Evolutionary conservation across 2,797 vertebrate species (phyloP), one percentile per base, ranked within the genome.

Genomic region (Myotis pilosus): DNA sequence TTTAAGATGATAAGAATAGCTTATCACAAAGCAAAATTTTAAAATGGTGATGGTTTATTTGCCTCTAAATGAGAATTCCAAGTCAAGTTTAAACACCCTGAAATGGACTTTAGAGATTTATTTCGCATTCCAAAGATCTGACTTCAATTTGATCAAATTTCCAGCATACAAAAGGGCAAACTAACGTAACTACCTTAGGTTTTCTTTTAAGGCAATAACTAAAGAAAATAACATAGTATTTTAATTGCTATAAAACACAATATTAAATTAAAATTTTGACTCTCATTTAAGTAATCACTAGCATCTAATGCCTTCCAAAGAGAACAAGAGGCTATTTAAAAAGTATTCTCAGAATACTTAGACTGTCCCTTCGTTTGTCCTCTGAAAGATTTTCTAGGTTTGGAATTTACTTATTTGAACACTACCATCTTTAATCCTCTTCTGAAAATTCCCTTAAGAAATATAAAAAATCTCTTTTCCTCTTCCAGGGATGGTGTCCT

Each of bases 91-190:
- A 89, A 94, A 95, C 28, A 76, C 13, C 30, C 49, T 57, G 44
- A 93, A 91, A 64, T 92, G 51, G 17, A 80, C 88, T 68, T 94
- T 49, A 78, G 69, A 92, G 57, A 80, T 91, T 92, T 79, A 86
- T 89, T 95, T 96, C 71, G 88, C 19, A 66, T 94, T 83, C 38
- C 30, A 87, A 28, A 86, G n/a, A 66, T 89, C 19, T 91, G 47
- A 86, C 33, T 82, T 94, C n/a, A 89, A 23, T 74, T 66, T 95
- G 66, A 91, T 84, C 90, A 89, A 22, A 86, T 93, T 93, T 94
- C 41, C 6, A 93, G 30, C 69, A 53, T 88, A 79, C 10, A 90
- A 71, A 93, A 30, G 51, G n/a, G 33, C 82, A 6, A 94, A 80
- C 25, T 75, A 53, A 89, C 23, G 86, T 82, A 33, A 13, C 60